These are phyloP conservation scores for Eretmochelys imbricata DNA, from an alignment of 2,113 vertebrate species.

Conservation along the genomic window DNA sequence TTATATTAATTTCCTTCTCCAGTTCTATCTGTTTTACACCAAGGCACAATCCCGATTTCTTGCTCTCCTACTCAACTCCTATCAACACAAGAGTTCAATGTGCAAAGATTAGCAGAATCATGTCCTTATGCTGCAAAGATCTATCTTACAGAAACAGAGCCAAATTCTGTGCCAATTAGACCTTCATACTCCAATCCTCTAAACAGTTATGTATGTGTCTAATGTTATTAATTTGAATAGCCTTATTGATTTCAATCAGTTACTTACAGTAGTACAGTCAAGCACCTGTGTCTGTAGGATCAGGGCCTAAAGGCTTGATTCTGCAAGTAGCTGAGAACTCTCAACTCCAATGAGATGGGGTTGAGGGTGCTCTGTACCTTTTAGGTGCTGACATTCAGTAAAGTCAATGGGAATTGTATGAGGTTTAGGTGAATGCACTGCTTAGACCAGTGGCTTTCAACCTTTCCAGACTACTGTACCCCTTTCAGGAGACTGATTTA, in stretches of 20 bases:
- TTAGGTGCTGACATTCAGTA: neutral
- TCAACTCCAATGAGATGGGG: neutral
- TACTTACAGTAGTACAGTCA: neutral
- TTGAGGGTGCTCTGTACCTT: neutral
- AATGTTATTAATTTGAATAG: neutral
- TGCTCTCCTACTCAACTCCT: neutral
- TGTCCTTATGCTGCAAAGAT: neutral
- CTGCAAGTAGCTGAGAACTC: neutral
- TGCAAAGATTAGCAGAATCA: neutral
- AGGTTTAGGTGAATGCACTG: neutral
- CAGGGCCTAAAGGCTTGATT: neutral
- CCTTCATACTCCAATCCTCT: neutral
- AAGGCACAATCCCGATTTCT: conserved; percentile 20
- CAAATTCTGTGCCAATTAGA: neutral
- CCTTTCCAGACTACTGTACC: too few species aligned
- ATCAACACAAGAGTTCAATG: neutral
- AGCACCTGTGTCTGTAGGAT: neutral
- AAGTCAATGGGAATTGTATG: neutral
- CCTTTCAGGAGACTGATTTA: too few species aligned
- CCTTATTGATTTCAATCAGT: neutral
- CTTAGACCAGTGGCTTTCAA: too few species aligned
- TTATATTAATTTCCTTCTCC: conserved; percentile 21
- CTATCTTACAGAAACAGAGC: neutral
- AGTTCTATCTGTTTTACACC: conserved; percentile 16
- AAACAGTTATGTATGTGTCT: neutral